Base-by-base conservation (phyloP, 2,113 vertebrate species). In the Channa argus region DNA sequence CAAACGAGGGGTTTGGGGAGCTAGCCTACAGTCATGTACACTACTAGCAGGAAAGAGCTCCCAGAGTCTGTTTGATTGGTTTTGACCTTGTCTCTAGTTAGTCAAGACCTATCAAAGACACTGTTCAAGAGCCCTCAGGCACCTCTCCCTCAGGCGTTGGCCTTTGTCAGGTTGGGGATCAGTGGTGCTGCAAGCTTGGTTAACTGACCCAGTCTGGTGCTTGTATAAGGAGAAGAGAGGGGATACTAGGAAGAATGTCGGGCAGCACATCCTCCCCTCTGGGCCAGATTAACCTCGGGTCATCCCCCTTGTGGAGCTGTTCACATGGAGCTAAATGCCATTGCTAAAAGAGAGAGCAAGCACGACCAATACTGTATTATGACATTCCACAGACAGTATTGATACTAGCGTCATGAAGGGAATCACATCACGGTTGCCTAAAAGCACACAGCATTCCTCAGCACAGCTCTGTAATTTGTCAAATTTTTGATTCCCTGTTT, bases 211-310 rank as follows among this genome's bases (percentile, higher is more conserved):
- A 86, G 88, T 79, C 80, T 82, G 55, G 74, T 84, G 71, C 75
- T 83, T 80, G 79, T 86, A 64, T 67, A 77, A 70, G 53, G 68
- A 43, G 39, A 81, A 51, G 75, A 47, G 54, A 74, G 55, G 60
- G 71, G 70, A 63, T 79, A 44, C 53, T 56, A 6, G 61, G 78
- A 83, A 77, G 34, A 79, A 67, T 81, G 63, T 84, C 79, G 89
- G 86, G 84, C 88, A 85, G 85, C 46, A 68, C 74, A 85, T 84
- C 73, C 78, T 88, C 86, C 91, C 89, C 91, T 90, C 90, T 88
- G 90, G 92, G 91, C 80, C 88, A 90, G 90, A 93, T 93, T 94
- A 93, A 93, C 92, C 92, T 80, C 65, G 81, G 92, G 89, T 92
- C 90, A 89, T 84, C 83, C 81, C 84, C 89, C 71, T 49, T 86